Evolutionary conservation across 2,113 vertebrate species (phyloP), one percentile per base, ranked within the genome.

Genomic region (Empidonax traillii): DNA sequence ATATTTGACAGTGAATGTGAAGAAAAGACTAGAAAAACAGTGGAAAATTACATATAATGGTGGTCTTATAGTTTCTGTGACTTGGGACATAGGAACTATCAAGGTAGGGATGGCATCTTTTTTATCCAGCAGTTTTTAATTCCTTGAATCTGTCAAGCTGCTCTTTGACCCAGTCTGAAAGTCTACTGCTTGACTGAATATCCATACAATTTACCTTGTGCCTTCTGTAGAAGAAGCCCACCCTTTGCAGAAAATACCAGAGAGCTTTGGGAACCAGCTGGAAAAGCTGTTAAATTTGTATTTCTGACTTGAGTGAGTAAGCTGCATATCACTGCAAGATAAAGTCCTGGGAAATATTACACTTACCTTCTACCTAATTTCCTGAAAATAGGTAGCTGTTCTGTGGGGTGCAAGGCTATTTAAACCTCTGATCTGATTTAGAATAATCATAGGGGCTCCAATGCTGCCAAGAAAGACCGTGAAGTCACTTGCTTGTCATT

Each of bases 401-500:
- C 22, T 4, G 1, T 68, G 67, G 20, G 17, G 51, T 91, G 14
- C 3, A 12, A 74, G 22, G 7, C 9, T 49, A 28, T 23, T 33
- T 73, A 35, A 80, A 58, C 4, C 6, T 55, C 41, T 93, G 6
- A 44, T 53, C 19, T 52, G 16, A 41, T 8, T 62, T 53, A 41
- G 19, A 78, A 53, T 58, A 49, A 17, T 58, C 10, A 16, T 22
- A 62, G 21, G 9, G 2, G 2, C 4, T 62, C 35, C 41, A 58
- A 35, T 41, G 19, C 56, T 67, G 22, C 7, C 6, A 41, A 71
- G 59, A 83, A 15, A 65, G 11, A 41, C 5, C 3, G 13, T n/a
- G 14, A 67, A 67, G 14, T 2, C 4, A 20, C 6, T 27, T 35
- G 9, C 49, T 67, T 2, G 0, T 0, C 59, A 3, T 43, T 53